Base-by-base conservation (phyloP, 2,888 invertebrate genomes). In the Rhagophthalmus giganteus region DNA sequence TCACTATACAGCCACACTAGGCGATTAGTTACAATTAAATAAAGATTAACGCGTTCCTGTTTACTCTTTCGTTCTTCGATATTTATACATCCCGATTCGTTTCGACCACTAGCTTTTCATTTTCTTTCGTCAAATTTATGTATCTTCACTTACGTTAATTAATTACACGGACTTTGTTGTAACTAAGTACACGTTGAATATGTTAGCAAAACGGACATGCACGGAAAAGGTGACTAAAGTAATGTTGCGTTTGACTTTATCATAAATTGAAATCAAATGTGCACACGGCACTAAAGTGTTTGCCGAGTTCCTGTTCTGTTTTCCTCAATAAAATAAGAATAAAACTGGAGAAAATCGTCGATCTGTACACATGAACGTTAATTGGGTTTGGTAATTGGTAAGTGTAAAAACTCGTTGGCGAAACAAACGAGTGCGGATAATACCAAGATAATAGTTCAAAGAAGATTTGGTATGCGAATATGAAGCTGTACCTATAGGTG, bases 11-110 rank as follows among this genome's bases (percentile, higher is more conserved):
- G 32, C 41, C 57, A 26, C 57, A 52, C 45, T 50, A 44, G 49
- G 48, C 52, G 55, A 60, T 58, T 57, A 58, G 57, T 55, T 55
- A 20, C 55, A 58, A 60, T 60, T 57, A 60, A 58, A 58, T 57
- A 55, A 51, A 52, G 54, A 60, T 60, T 57, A 58, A 54, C 57
- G 55, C 35, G 37, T 49, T 55, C 34, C 31, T 34, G 34, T 27
- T 38, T 35, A 35, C 30, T 37, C 16, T 27, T 30, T 48, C 11
- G 20, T 27, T 9, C 35, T n/a, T 27, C 13, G 33, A 24, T 34
- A 32, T 41, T 48, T 34, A 15, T 32, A 33, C 33, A 16, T 16
- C 8, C 8, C 34, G 37, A 20, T 14, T 13, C 20, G 20, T 20
- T n/a, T n/a, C n/a, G n/a, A n/a, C n/a, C n/a, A n/a, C 20, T 20